Base-by-base conservation (phyloP, 2,888 invertebrate genomes). In the Anodontia alba region DNA sequence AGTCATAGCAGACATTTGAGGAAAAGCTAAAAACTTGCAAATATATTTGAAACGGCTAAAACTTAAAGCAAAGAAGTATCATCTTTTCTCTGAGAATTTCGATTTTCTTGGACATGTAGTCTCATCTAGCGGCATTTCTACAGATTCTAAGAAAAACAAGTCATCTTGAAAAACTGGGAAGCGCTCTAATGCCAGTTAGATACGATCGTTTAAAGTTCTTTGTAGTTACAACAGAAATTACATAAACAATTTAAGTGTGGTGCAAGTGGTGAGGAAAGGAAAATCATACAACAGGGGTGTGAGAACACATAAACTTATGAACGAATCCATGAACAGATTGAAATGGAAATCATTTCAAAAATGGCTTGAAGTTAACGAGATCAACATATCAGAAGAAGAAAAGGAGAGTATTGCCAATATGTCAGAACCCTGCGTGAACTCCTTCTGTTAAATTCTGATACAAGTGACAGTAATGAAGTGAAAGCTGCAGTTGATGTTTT, bases 241-340 rank as follows among this genome's bases (percentile, higher is more conserved):
- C 73, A 68, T 80, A 72, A 76, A 2, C 57, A n/a, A n/a, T n/a
- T n/a, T 68, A 36, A 51, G 46, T 43, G 49, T 68, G 17, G 72
- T 80, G 8, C 66, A 70, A 17, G 76, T 46, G 0, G 62, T 76
- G 17, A 42, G 67, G 69, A 76, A 76, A 62, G 71, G 76, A 5
- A 80, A 76, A 42, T 20, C 76, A 1, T 80, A 80, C 42, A 76
- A 80, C 70, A 51, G 76, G 43, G 57, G 80, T 33, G 73, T 80
- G 3, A 42, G 73, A 46, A 20, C 62, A 33, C 76, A 71, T 71
- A 76, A 71, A 66, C 7, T 71, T 1, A 71, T 76, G 76, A 76
- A 76, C 33, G 76, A 76, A 26, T 1, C 66, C 43, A 66, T 71
- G 49, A 2, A 49, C 5, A 62, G 51, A 54, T 36, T 71, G 0